These are phyloP conservation scores for Falcaria lacertinaria DNA, from an alignment of 2,888 invertebrate genomes.

Conservation along the genomic window DNA sequence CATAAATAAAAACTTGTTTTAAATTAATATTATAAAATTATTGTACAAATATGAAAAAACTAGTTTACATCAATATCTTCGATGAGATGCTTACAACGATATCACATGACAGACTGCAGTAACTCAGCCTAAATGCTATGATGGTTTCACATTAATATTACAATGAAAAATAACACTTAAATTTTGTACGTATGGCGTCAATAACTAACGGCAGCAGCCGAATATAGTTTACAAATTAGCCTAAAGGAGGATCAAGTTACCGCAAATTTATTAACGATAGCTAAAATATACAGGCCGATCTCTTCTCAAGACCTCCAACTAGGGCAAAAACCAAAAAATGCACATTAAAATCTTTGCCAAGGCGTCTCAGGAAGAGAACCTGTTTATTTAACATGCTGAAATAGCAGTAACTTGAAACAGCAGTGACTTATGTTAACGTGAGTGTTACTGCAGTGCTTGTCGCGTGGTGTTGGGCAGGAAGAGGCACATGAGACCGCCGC, in stretches of 20 bases:
- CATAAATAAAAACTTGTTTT: conserved; percentile 43
- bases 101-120: conserved; percentile 32
- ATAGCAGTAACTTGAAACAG: conserved; percentile 1
- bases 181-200: not conserved
- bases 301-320: too few species aligned
- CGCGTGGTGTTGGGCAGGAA: conserved; percentile 94
- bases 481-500: conserved; percentile 93
- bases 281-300: not conserved
- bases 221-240: not conserved
- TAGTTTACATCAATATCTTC: conserved; percentile 51
- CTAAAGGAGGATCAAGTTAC: too few species aligned
- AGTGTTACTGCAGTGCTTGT: conserved; percentile 81
- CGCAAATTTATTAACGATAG: not conserved
- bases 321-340: too few species aligned
- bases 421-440: conserved; percentile 2
- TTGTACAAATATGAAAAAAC: conserved; percentile 59
- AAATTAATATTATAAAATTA: conserved; percentile 48
- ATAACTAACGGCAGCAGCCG: not conserved
- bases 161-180: not conserved
- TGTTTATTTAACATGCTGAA: not conserved
- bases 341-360: too few species aligned
- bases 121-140: conserved; percentile 8
- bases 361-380: too few species aligned
- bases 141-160: not conserved
- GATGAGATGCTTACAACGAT: conserved; percentile 32